Percentiles rank a stretch among this genome's conserved stretches.
Evolutionary conservation across 2,888 invertebrate species (phyloP).

Genomic region (Drosophila kanekoi): DNA sequence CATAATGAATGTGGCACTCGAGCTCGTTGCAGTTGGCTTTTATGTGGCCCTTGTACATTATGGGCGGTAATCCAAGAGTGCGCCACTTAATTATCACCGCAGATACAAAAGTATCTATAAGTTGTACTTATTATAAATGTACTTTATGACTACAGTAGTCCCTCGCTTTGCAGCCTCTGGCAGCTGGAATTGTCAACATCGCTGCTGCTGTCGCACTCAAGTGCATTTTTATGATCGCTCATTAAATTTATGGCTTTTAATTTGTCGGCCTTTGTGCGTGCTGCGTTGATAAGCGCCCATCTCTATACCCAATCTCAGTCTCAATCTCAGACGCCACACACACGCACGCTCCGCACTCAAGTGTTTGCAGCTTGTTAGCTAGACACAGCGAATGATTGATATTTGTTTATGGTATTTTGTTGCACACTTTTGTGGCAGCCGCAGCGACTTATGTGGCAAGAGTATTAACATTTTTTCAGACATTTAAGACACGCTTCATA

Average conservation of each 20-base stretch:
- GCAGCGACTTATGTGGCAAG: slow-evolving; percentile 15
- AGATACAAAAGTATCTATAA: slow-evolving; percentile 60
- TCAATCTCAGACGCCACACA: slow-evolving; percentile 35
- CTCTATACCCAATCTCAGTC: slow-evolving; percentile 31
- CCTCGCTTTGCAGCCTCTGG: slow-evolving; percentile 28
- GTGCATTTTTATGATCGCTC: slow-evolving; percentile 75
- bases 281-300: slow-evolving; percentile 46
- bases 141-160: slow-evolving; percentile 39
- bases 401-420: slow-evolving; percentile 31
- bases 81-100: slow-evolving; percentile 57
- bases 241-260: slow-evolving; percentile 78
- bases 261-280: slow-evolving; percentile 64
- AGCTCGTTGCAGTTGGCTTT: slow-evolving; percentile 38
- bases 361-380: slow-evolving; percentile 54
- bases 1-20: slow-evolving; percentile 39
- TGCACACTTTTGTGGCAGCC: slow-evolving; percentile 33
- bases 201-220: slow-evolving; percentile 55
- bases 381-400: slow-evolving; percentile 52
- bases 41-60: slow-evolving; percentile 19
- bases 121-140: slow-evolving; percentile 23
- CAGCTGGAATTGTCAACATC: slow-evolving; percentile 30
- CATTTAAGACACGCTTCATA: slow-evolving; percentile 7
- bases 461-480: slow-evolving; percentile 15
- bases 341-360: slow-evolving; percentile 27
- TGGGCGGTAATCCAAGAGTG: slow-evolving; percentile 54